Conservation (phyloP, 1,140 invertebrate genomes). For the Caenorhabditis inopinata region DNA sequence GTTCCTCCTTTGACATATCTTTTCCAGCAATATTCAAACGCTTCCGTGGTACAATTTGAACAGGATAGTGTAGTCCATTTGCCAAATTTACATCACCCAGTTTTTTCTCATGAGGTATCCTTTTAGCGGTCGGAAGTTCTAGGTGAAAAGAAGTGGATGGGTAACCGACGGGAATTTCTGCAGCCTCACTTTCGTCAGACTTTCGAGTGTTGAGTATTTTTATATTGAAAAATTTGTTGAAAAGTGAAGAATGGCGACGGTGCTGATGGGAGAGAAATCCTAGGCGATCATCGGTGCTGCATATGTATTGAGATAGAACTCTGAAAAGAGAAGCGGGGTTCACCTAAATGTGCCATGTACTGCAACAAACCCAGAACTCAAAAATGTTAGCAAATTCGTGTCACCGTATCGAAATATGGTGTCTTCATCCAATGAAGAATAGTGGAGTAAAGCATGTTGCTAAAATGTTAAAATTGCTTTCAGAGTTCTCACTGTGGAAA, state of each 20-base stretch:
- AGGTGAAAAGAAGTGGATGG: not conserved
- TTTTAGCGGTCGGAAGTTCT: not conserved
- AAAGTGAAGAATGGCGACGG: not conserved
- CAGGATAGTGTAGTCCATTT: not conserved
- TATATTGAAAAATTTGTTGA: not conserved
- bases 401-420: not conserved
- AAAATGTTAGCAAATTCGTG: not conserved
- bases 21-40: not conserved
- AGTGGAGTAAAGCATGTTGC: not conserved
- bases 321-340: not conserved
- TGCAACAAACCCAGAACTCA: not conserved
- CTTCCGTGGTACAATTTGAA: not conserved
- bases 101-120: not conserved
- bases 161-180: not conserved
- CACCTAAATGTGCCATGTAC: not conserved
- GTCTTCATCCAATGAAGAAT: not conserved
- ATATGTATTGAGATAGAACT: not conserved
- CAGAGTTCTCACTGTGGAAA: not conserved
- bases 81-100: not conserved
- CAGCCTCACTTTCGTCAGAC: not conserved
- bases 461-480: not conserved
- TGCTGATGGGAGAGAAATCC: constrained; percentile 2
- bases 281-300: not conserved
- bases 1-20: not conserved
- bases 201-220: not conserved